phyloP scores from a whole-genome alignment of 2,888 invertebrate species.

The Ophraella communa region DNA sequence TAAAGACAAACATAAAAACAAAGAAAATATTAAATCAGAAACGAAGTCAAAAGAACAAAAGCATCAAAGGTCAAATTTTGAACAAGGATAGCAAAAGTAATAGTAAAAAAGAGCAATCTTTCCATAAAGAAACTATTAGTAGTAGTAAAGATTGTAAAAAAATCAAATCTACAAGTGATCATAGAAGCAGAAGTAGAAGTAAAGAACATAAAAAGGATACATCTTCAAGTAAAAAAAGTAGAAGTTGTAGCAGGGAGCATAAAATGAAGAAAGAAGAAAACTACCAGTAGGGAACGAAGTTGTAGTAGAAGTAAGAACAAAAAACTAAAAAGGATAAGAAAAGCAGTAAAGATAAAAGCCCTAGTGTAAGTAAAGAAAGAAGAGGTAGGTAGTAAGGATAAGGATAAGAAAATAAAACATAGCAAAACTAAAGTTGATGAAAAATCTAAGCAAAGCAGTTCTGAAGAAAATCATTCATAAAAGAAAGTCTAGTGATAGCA shows the following conservation, averaged over 20 bases:
- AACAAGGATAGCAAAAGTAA: slow-evolving; percentile 12
- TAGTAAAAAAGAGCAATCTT: slow-evolving; percentile 8
- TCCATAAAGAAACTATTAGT: slow-evolving; percentile 41
- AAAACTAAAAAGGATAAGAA: slow-evolving; percentile 15
- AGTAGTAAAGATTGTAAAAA: slow-evolving; percentile 31
- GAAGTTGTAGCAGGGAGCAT: slow-evolving; percentile 43
- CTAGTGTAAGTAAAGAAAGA: slow-evolving; percentile 11
- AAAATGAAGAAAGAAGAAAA: slow-evolving; percentile 35
- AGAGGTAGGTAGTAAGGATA: slow-evolving; percentile 38
- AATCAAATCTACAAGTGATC: slow-evolving; percentile 11
- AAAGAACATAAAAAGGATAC: slow-evolving; percentile 12
- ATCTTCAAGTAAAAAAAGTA: slow-evolving; percentile 37
- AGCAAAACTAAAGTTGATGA: slow-evolving; percentile 38
- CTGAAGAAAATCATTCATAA: not conserved
- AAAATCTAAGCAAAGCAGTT: slow-evolving; percentile 10
- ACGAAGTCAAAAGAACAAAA: slow-evolving; percentile 20
- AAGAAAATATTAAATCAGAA: slow-evolving; percentile 45
- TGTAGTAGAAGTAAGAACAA: slow-evolving; percentile 18
- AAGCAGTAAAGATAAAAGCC: slow-evolving; percentile 14
- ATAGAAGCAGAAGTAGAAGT: slow-evolving; percentile 14
- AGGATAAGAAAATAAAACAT: slow-evolving; percentile 43
- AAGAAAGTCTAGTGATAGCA: not conserved
- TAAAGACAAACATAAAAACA: slow-evolving; percentile 23
- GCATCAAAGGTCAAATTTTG: slow-evolving; percentile 4
- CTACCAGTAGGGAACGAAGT: slow-evolving; percentile 29